Evolutionary conservation across 2,888 invertebrate genomes (phyloP), one percentile per base, ranked within the genome.

Genomic region (Ashinkailepas kermadecensis): DNA sequence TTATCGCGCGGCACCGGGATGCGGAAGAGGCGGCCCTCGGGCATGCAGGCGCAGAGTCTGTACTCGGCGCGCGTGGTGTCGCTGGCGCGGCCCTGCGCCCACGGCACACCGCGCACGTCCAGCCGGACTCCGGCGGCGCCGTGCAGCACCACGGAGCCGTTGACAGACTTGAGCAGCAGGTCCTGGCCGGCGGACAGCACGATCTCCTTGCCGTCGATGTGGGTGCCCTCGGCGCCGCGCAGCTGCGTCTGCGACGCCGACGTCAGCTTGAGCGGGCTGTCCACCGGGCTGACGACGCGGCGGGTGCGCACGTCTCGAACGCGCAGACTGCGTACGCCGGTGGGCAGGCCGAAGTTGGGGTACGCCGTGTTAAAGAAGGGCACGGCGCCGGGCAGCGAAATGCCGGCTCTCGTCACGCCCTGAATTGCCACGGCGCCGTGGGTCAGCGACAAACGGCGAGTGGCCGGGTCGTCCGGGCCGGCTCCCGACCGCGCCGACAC

Each of bases 31-130:
- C 93, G 93, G 0, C 95, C 96, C 84, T 93, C 92, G 0, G 95
- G 95, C 94, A 95, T 95, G 86, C 96, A 96, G 0, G 95, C 92
- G 85, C 96, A 96, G 0, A 96, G 90, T 87, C 96, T 95, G 85
- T 92, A 96, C 86, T 95, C 95, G 0, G 91, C 88, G 11, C 82
- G 81, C 13, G 82, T 79, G 62, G 79, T 80, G 15, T 82, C 81
- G 56, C 82, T 81, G 64, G 83, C 82, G 80, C 83, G 84, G 57
- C 83, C 82, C 13, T 83, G 83, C 21, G 84, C 84, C 79, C 85
- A 83, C 12, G 85, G 85, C 12, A 85, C 81, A 81, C 85, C 84
- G 78, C 85, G 84, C 21, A 85, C 84, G 18, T 84, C 85, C 10
- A 86, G 83, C 81, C 84, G 84, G 12, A 85, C 84, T 13, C 86